Base-by-base conservation (phyloP, 2,888 invertebrate genomes). In the Lepidocyrtoides sp. region DNA sequence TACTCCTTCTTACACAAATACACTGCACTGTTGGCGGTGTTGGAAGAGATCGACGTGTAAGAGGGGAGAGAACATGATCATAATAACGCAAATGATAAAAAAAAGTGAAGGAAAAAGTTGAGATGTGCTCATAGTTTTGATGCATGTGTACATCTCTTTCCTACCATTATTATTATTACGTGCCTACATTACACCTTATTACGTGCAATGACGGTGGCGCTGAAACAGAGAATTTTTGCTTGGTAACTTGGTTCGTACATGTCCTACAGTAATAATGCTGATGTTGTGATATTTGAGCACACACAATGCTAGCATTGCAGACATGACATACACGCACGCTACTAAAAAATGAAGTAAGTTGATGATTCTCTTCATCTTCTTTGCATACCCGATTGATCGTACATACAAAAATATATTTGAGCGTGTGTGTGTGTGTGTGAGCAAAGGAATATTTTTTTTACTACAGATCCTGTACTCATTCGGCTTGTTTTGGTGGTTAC, bases 1-100 rank as follows among this genome's bases (percentile, higher is more conserved):
- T n/a, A n/a, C n/a, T n/a, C n/a, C n/a, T n/a, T n/a, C n/a, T n/a
- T n/a, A 75, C 32, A 66, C 72, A 79, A 32, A 32, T 32, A 36
- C 57, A 36, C 57, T 17, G 57, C 48, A 36, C 54, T 84, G 69
- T 23, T 48, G 69, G 69, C 51, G 48, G 83, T 83, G 79, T 66
- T 48, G 83, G 66, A 66, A 32, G 20, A 29, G 72, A 72, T 36
- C 17, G n/a, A n/a, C n/a, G n/a, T 69, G 36, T 69, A 12, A 23
- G 17, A 20, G 41, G 51, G 48, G 51, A 51, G 26, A 75, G 75
- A 75, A 72, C 41, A 41, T 17, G 14, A 20, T 17, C 2, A 3
- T n/a, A 32, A 66, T 57, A n/a, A n/a, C n/a, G n/a, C n/a, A n/a
- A n/a, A n/a, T 63, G 41, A 69, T 41, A 41, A 72, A 44, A 72